phyloP scores from a whole-genome alignment of 2,797 vertebrate genomes.

The Gephyroberyx darwinii region DNA sequence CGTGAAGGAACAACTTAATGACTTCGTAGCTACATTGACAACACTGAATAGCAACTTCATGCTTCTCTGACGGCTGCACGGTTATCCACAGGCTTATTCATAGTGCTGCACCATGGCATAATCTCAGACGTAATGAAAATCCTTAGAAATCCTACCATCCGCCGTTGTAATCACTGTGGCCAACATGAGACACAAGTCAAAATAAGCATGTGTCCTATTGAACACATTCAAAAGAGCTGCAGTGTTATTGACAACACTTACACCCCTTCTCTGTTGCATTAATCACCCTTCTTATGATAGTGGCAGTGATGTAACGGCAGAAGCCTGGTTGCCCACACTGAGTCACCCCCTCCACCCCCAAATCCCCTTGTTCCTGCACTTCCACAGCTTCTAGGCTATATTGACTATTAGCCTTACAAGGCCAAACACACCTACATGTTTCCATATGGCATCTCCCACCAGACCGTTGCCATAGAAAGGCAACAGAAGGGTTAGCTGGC shows the following conservation, averaged over 20 bases:
- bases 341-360: conserved; percentile 48
- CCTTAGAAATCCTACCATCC: background rate
- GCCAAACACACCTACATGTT: conserved; percentile 45
- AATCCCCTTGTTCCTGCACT: conserved; percentile 53
- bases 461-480: conserved; percentile 59
- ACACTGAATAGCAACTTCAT: too few species aligned
- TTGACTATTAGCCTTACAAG: conserved; percentile 55
- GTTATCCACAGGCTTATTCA: too few species aligned
- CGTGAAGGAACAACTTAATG: too few species aligned
- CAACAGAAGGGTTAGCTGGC: conserved; percentile 31
- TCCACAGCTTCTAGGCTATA: conserved; percentile 63
- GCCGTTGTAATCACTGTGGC: background rate
- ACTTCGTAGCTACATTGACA: too few species aligned
- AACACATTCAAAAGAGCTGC: too few species aligned
- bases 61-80: too few species aligned
- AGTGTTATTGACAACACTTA: too few species aligned
- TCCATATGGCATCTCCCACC: conserved; percentile 51
- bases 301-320: conserved; percentile 65
- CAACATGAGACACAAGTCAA: background rate
- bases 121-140: background rate
- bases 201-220: background rate
- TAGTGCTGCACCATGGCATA: too few species aligned
- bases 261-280: conserved; percentile 34
- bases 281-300: conserved; percentile 49
- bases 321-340: conserved; percentile 56